These are phyloP conservation scores for Thamnaconus septentrionalis DNA, from an alignment of 2,113 vertebrate genomes.

Conservation along the genomic window DNA sequence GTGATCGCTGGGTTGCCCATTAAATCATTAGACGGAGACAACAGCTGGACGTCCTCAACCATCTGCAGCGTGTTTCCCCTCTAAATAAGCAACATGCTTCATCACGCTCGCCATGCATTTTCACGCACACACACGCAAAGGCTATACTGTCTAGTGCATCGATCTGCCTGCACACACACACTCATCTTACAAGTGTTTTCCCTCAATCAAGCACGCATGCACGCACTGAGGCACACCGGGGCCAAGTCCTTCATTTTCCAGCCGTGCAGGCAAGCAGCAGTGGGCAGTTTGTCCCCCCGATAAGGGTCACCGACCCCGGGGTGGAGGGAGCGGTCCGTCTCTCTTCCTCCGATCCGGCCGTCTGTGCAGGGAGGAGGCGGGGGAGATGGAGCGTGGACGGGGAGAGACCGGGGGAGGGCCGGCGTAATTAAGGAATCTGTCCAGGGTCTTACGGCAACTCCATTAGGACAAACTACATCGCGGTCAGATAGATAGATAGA, in stretches of 20 bases:
- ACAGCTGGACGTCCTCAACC: conserved; percentile 65
- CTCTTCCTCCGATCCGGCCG: conserved; percentile 39
- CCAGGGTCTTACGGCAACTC: too few relatives aligned
- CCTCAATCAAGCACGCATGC: conserved; percentile 3
- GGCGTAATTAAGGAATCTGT: neutral
- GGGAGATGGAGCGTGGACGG: conserved; percentile 39
- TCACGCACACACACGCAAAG: conserved; percentile 14
- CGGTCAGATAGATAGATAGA: too few relatives aligned
- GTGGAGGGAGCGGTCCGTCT: conserved; percentile 40
- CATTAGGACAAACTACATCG: too few relatives aligned
- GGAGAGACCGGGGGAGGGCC: conserved; percentile 34
- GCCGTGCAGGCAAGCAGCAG: conserved; percentile 63
- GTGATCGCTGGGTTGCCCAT: conserved; percentile 57
- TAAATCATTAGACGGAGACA: conserved; percentile 63
- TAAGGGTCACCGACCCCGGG: conserved; percentile 59
- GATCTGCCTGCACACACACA: conserved; percentile 7
- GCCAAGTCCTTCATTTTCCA: conserved; percentile 69
- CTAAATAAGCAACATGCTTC: conserved; percentile 47
- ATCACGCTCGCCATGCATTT: conserved; percentile 17
- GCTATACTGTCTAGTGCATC: neutral
- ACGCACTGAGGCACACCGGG: conserved; percentile 40
- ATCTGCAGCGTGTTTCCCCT: conserved; percentile 57
- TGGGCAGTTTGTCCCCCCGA: conserved; percentile 68
- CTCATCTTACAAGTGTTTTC: conserved; percentile 10
- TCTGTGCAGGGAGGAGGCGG: conserved; percentile 22